Base-by-base conservation (phyloP, 2,888 invertebrate species). In the Petrolisthes cinctipes region DNA sequence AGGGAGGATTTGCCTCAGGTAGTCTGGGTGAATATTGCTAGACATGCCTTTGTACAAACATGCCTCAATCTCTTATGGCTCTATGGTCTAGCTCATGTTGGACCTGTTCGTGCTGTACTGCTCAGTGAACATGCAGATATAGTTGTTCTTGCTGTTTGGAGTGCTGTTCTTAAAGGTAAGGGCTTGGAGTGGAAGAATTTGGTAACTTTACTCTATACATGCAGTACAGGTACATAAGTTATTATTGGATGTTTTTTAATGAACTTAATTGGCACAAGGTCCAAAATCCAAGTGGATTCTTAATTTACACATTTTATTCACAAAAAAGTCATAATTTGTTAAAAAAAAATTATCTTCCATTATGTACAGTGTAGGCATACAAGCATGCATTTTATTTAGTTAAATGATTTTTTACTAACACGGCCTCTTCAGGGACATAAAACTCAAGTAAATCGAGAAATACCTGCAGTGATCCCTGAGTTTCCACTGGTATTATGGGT, bases 41-140 rank as follows among this genome's bases (percentile, higher is more conserved):
- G 93, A 17, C 93, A 93, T 92, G 92, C 93, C 23, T 89, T 93
- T 83, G 91, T 93, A 85, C 92, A 92, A 20, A 92, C 92, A 78
- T 86, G 93, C 6, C 92, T 94, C 61, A 92, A 93, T 80, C 92
- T 94, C 23, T 91, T 94, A 14, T 94, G 94, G 94, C 92, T 94
- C 90, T 94, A 94, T 92, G 94, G 94, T 2, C 92, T 94, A n/a
- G 93, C 94, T 0, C 92, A 93, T 11, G 94, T 94, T 92, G 94
- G 94, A 9, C 94, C 94, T 4, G 91, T 94, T 14, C 92, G 94
- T 92, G 92, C 93, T 3, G 92, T 94, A 71, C 92, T 94, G 53
- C 91, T 94, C 78, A 94, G 93, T 91, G 94, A 94, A 91, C 93
- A 94, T 90, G 93, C 93, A 91, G 93, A 94, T 84, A 90, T 93